phyloP scores from a whole-genome alignment of 2,888 invertebrate genomes.

The Parnassius orleans region DNA sequence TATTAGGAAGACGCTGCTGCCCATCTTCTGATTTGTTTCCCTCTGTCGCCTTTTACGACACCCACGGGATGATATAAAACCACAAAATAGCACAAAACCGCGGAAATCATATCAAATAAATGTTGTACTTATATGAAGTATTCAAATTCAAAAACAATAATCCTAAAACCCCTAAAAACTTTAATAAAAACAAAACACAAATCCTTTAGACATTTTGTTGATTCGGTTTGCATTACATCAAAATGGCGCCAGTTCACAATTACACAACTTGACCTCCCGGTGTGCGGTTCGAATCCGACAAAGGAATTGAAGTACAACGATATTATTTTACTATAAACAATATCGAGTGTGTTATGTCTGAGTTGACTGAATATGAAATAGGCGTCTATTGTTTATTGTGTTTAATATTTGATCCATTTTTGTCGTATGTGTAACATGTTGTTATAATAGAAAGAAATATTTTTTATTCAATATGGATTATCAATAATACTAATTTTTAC shows the following conservation, averaged over 20 bases:
- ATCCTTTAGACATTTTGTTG: background rate
- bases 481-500: too few relatives aligned
- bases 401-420: background rate
- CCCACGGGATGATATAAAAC: too few relatives aligned
- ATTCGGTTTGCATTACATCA: slow-evolving; percentile 3
- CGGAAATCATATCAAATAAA: too few relatives aligned
- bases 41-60: too few relatives aligned
- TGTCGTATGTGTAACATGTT: background rate
- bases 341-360: slow-evolving; percentile 8
- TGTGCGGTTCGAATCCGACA: slow-evolving; percentile 22
- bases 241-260: slow-evolving; percentile 21
- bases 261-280: slow-evolving; percentile 23
- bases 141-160: background rate
- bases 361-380: slow-evolving; percentile 3
- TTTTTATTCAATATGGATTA: too few relatives aligned
- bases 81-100: too few relatives aligned
- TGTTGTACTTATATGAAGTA: too few relatives aligned
- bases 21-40: too few relatives aligned
- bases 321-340: slow-evolving; percentile 24
- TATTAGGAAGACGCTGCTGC: too few relatives aligned
- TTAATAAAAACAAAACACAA: background rate
- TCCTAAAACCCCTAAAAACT: background rate
- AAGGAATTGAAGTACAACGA: slow-evolving; percentile 17
- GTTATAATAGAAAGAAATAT: too few relatives aligned
- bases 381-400: background rate